Evolutionary conservation across 2,797 vertebrate species (phyloP), one percentile per base, ranked within the genome.

Genomic region (Chiloscyllium punctatum): DNA sequence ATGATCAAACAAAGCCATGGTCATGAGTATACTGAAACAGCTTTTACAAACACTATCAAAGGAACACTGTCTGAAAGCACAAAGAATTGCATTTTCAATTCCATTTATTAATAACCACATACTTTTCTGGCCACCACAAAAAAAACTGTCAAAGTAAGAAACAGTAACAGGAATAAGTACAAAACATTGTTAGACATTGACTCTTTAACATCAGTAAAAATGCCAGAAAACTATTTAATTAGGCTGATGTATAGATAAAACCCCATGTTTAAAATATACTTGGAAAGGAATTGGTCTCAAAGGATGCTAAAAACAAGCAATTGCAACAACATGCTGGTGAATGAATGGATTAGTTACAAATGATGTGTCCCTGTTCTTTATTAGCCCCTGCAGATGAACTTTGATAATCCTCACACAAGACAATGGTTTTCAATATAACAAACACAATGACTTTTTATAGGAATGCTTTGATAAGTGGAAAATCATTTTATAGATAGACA

Each of bases 91-190:
- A 77, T 30, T 57, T 74, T 33, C n/a, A 95, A 95, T 77, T 95
- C 15, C 21, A 74, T 95, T 95, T 95, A 95, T 95, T 77, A 95
- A 95, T 77, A 77, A 95, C 42, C 48, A 95, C 71, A 92, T 68
- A 92, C 37, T 21, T 69, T 95, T 51, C 94, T 77, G 94, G 5
- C 27, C 51, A 95, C 48, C 48, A 95, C 42, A n/a, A 77, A n/a
- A n/a, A 48, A 62, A 77, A 74, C 71, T 72, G 42, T 51, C 74
- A 77, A 95, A 74, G 53, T 77, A 72, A 51, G 71, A 57, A 95
- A 95, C 69, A 95, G 71, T 57, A 95, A 95, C 71, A 33, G 48
- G 25, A 53, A 77, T 6, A 95, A 95, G 71, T 95, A 95, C 71
- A 95, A 95, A 94, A 95, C 48, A 74, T 62, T 21, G 53, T 74